These are phyloP conservation scores for Drosophila aff. DNA, from an alignment of 1,140 invertebrate genomes.

Conservation along the genomic window DNA sequence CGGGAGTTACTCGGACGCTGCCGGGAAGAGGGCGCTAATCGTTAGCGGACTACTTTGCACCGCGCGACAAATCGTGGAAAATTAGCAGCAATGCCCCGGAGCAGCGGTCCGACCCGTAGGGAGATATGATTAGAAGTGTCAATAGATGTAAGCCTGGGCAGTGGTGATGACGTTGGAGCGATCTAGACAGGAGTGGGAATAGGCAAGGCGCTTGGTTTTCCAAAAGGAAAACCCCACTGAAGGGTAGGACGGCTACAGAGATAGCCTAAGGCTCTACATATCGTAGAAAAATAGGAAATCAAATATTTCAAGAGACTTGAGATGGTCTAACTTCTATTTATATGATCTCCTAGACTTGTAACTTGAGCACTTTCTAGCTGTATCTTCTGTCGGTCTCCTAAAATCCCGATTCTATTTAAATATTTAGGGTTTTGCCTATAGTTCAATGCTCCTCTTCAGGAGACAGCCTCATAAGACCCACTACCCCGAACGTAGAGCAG, in stretches of 20 bases:
- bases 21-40: conserved; percentile 47
- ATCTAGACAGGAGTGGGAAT: conserved; percentile 3
- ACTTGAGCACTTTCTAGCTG: too few relatives aligned
- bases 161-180: conserved; percentile 36
- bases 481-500: conserved; percentile 4
- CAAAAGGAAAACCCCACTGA: not conserved
- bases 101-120: conserved; percentile 25
- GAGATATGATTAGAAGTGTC: conserved; percentile 79
- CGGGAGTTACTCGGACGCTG: conserved; percentile 8
- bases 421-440: not conserved
- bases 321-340: not conserved
- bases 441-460: not conserved
- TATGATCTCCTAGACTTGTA: too few relatives aligned
- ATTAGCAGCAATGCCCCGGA: conserved; percentile 33
- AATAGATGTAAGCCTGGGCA: conserved; percentile 60
- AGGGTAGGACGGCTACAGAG: not conserved
- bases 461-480: conserved; percentile 9
- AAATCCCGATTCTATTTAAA: not conserved
- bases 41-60: conserved; percentile 53
- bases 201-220: too few relatives aligned
- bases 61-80: conserved; percentile 39
- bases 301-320: not conserved
- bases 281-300: accelerated
- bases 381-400: not conserved
- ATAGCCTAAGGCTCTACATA: not conserved